These are phyloP conservation scores for Vesta saturnalis DNA, from an alignment of 2,888 invertebrate genomes.

Conservation along the genomic window DNA sequence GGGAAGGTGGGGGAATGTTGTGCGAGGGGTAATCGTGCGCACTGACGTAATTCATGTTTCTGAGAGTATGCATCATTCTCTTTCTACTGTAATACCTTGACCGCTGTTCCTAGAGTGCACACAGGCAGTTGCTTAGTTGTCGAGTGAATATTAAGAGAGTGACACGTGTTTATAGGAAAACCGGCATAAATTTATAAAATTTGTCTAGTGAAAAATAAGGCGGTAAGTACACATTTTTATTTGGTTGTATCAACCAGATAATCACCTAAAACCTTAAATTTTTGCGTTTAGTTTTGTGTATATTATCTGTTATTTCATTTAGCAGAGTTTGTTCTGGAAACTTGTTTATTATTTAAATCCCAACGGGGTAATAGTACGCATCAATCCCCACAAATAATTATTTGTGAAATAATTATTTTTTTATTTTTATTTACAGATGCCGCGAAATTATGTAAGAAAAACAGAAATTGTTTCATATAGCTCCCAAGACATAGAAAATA, in stretches of 20 bases:
- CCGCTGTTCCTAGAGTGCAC: not conserved
- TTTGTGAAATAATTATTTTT: not conserved
- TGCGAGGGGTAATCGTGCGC: not conserved
- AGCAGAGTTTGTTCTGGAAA: not conserved
- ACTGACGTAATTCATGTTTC: not conserved
- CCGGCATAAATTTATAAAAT: slow-evolving; percentile 1
- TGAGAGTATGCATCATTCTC: not conserved
- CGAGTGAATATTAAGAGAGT: not conserved
- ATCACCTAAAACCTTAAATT: not conserved
- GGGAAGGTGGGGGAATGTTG: not conserved
- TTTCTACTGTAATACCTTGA: not conserved
- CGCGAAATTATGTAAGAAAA: not conserved
- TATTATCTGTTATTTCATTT: too few species aligned
- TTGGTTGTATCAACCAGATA: slow-evolving; percentile 3
- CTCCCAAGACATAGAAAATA: not conserved
- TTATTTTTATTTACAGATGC: not conserved
- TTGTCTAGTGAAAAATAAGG: not conserved
- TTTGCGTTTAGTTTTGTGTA: not conserved
- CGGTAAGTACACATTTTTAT: not conserved
- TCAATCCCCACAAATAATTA: not conserved
- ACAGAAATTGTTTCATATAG: not conserved
- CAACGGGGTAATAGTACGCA: not conserved
- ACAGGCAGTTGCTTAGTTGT: not conserved
- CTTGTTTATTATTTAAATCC: not conserved
- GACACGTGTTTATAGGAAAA: not conserved